Evolutionary conservation across 2,797 vertebrate genomes (phyloP).

Genomic region (Smutsia gigantea): DNA sequence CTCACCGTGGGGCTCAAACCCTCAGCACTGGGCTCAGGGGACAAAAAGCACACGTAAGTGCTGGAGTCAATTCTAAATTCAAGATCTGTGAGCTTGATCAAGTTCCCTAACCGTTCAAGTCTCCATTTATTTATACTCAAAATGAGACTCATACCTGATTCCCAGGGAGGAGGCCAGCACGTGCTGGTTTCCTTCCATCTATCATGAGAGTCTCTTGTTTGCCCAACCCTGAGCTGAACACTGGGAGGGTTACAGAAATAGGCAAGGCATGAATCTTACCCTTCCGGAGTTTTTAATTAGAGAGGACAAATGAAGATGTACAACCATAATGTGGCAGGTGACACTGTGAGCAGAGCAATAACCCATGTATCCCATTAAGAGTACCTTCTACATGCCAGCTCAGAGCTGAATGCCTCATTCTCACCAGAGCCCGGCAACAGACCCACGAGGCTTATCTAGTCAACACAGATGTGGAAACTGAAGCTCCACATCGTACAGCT

Average conservation of each 20-base stretch:
- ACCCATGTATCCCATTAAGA: not conserved
- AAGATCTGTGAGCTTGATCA: not conserved
- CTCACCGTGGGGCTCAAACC: not conserved
- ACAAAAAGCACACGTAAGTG: not conserved
- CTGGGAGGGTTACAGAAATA: not conserved
- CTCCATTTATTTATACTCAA: not conserved
- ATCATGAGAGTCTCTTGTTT: not conserved
- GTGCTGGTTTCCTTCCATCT: not conserved
- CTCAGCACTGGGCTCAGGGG: not conserved
- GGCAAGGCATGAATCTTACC: not conserved
- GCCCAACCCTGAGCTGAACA: no score
- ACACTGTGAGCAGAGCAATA: fast-evolving
- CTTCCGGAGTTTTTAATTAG: fast-evolving
- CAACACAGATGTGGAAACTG: not conserved
- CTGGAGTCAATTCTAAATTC: not conserved
- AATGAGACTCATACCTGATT: not conserved
- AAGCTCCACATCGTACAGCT: not conserved
- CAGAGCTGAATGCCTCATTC: not conserved
- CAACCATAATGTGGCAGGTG: fast-evolving
- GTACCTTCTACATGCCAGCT: not conserved
- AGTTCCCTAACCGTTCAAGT: not conserved
- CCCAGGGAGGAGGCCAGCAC: no score
- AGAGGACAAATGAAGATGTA: not conserved
- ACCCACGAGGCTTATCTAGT: fast-evolving
- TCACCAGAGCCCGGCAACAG: fast-evolving